A percentile compares a stretch with the other conserved stretches of the same genome.
These are phyloP conservation scores for Ciconia boyciana DNA, from an alignment of 2,113 vertebrate genomes.

Conservation along the genomic window DNA sequence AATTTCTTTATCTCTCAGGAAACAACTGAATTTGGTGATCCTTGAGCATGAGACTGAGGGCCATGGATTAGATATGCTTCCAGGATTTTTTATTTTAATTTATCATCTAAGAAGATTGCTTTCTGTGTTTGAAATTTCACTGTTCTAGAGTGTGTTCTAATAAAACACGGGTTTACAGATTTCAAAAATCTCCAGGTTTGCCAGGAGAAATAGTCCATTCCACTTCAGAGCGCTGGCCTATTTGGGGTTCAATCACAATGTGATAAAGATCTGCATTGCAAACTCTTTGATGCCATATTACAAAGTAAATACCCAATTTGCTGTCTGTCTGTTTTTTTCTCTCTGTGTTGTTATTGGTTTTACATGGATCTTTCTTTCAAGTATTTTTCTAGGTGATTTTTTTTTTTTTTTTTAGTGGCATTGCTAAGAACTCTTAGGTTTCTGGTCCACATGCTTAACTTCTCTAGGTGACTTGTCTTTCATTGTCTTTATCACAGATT, in stretches of 20 bases:
- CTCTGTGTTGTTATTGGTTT: background rate
- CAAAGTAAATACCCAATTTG: background rate
- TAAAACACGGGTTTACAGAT: background rate
- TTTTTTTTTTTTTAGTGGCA: accelerated
- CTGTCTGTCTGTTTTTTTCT: background rate
- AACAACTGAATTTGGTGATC: background rate
- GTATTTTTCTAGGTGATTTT: background rate
- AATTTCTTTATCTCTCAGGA: background rate
- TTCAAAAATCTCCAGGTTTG: background rate
- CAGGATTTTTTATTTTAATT: background rate
- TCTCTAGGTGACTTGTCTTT: background rate
- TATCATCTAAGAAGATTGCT: background rate
- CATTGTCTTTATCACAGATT: background rate
- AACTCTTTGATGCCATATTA: background rate
- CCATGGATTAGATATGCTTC: background rate
- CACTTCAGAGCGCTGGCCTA: accelerated
- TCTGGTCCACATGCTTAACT: background rate
- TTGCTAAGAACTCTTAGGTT: background rate
- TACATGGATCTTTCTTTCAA: background rate
- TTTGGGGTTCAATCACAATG: background rate
- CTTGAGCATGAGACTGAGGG: background rate
- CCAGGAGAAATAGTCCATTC: background rate
- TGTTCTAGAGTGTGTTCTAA: background rate
- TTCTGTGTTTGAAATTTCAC: background rate
- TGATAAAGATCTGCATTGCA: background rate